Conservation (phyloP, 2,888 invertebrate genomes). For the Nebria brevicollis region DNA sequence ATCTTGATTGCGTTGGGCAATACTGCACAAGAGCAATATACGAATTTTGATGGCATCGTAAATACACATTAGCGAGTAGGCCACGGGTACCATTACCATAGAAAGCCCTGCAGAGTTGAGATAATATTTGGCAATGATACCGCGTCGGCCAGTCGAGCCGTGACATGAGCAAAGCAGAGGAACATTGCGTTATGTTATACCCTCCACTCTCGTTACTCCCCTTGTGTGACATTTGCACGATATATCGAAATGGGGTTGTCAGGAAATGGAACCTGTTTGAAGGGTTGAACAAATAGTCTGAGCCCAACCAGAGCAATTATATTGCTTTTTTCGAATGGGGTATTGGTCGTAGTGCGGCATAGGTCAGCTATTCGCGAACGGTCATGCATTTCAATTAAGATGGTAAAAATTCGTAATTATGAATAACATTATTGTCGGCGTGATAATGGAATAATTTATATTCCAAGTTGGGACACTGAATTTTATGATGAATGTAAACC, state of each 20-base stretch:
- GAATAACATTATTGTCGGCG: background rate
- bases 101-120: conserved; percentile 21
- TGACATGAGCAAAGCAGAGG: background rate
- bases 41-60: conserved; percentile 54
- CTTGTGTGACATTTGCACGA: conserved; percentile 16
- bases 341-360: background rate
- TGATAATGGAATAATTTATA: too few relatives aligned
- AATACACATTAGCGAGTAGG: conserved; percentile 56
- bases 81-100: conserved; percentile 31
- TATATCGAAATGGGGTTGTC: conserved; percentile 10
- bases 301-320: background rate
- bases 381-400: too few relatives aligned
- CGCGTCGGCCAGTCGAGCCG: conserved; percentile 9
- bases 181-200: background rate
- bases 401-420: background rate
- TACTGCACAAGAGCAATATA: conserved; percentile 44
- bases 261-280: conserved; percentile 49
- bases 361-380: background rate
- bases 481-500: too few relatives aligned
- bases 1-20: conserved; percentile 56
- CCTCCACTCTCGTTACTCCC: background rate
- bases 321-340: background rate
- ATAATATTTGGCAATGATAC: conserved; percentile 31
- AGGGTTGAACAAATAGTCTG: conserved; percentile 50
- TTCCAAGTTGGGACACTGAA: too few relatives aligned